Evolutionary conservation across 2,888 invertebrate species (phyloP).

Genomic region (Ellobium chinense): DNA sequence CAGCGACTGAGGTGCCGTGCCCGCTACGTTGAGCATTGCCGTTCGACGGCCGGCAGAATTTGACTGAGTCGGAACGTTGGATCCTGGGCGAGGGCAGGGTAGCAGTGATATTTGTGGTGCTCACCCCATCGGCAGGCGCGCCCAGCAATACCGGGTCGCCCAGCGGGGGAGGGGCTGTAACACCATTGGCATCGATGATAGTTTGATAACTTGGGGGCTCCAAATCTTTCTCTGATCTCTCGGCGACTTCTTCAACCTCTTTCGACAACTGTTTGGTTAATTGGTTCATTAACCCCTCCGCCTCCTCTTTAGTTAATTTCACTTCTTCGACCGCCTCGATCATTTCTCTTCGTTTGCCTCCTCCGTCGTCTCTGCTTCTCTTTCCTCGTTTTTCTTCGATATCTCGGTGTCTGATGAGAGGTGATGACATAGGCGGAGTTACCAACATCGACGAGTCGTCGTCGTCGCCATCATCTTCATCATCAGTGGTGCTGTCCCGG

Average conservation of each 20-base stretch:
- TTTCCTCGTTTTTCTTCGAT: conserved; percentile 31
- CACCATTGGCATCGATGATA: conserved; percentile 17
- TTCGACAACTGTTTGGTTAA: not conserved
- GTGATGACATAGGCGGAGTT: conserved; percentile 52
- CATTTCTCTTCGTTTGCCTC: not conserved
- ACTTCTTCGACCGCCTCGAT: conserved; percentile 2
- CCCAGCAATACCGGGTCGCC: conserved; percentile 23
- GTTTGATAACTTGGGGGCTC: conserved; percentile 35
- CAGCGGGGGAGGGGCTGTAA: conserved; percentile 6
- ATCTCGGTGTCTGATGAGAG: conserved; percentile 44
- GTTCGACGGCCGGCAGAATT: conserved; percentile 66
- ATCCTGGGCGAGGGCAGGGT: conserved; percentile 62
- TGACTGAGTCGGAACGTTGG: conserved; percentile 71
- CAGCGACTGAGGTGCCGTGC: conserved; percentile 38
- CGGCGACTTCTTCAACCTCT: not conserved
- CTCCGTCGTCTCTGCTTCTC: conserved; percentile 3
- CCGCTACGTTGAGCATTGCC: conserved; percentile 63
- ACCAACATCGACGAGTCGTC: conserved; percentile 50
- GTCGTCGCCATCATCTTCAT: conserved; percentile 46
- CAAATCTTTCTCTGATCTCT: not conserved
- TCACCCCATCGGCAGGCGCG: conserved; percentile 33
- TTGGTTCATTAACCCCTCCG: not conserved
- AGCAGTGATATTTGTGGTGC: conserved; percentile 40
- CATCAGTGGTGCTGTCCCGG: conserved; percentile 41
- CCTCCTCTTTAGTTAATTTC: not conserved